Evolutionary conservation across 64 coral and sea anemone species (phyloP).

Genomic region (Actinia equina): DNA sequence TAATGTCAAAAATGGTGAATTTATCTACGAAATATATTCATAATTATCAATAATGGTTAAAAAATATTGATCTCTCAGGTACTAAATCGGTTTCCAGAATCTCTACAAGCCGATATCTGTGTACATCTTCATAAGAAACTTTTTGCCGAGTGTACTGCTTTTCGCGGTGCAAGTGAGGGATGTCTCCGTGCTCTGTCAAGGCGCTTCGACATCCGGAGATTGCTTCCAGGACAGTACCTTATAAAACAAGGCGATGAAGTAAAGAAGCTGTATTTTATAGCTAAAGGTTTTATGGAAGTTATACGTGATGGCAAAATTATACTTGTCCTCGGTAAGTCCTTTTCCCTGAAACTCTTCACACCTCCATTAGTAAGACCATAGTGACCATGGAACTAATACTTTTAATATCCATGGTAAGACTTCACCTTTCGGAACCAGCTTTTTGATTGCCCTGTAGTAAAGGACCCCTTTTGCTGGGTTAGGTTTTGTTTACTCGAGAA

Average conservation of each 20-base stretch:
- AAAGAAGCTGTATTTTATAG: conserved; percentile 65
- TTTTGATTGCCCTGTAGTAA: no score
- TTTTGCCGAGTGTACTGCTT: conserved; percentile 60
- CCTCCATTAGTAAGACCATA: no score
- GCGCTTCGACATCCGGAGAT: conserved; percentile 52
- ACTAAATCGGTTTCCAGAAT: conserved; percentile 62
- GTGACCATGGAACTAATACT: no score
- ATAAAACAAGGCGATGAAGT: conserved; percentile 89
- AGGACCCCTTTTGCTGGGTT: no score
- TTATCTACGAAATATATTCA: no score
- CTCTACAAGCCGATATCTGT: conserved; percentile 80
- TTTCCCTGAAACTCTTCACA: no score
- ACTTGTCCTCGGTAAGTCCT: conserved; percentile 64
- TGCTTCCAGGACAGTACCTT: conserved; percentile 76
- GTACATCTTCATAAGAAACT: conserved; percentile 70
- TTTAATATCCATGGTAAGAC: no score
- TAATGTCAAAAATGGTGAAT: no score
- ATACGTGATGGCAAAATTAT: conserved; percentile 47
- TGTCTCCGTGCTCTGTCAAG: conserved; percentile 70
- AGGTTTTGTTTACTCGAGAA: no score
- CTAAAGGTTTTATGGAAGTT: conserved; percentile 81
- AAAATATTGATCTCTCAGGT: conserved; percentile 44
- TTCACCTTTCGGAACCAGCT: no score
- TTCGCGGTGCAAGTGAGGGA: conserved; percentile 60
- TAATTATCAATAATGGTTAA: no score